Percentiles rank a stretch among this genome's conserved stretches.
phyloP scores from a whole-genome alignment of 2,113 vertebrate species.

The Cynocephalus volans region DNA sequence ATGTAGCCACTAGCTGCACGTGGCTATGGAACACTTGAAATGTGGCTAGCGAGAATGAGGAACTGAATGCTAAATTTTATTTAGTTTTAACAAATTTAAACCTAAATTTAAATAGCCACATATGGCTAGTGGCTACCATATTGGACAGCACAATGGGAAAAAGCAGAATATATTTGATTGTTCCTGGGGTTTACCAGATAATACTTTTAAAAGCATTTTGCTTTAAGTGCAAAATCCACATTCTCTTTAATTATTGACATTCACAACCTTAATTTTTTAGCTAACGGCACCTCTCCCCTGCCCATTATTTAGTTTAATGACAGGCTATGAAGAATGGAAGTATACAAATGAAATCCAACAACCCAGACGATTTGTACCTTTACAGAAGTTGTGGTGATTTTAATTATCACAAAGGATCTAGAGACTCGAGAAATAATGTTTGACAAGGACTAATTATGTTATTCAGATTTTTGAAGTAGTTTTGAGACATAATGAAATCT shows the following conservation, averaged over 20 bases:
- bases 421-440: conserved; percentile 27
- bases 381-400: conserved; percentile 1
- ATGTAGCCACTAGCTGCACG: not conserved
- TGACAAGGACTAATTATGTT: not conserved
- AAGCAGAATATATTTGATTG: not conserved
- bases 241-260: not conserved
- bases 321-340: not conserved
- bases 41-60: not conserved
- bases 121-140: not conserved
- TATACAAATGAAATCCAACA: conserved; percentile 4
- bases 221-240: conserved; percentile 6
- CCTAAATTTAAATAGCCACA: not conserved
- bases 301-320: conserved; percentile 19
- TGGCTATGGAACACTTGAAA: not conserved
- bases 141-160: not conserved
- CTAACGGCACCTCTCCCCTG: not conserved
- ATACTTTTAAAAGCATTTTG: not conserved
- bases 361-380: not conserved
- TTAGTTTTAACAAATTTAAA: conserved; percentile 5
- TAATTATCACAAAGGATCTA: not conserved
- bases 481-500: conserved; percentile 12
- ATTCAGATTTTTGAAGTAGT: conserved; percentile 13
- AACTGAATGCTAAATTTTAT: not conserved
- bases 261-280: not conserved
- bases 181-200: not conserved